These are phyloP conservation scores for Drosophila pandora DNA, from an alignment of 1,140 invertebrate species.

Conservation along the genomic window DNA sequence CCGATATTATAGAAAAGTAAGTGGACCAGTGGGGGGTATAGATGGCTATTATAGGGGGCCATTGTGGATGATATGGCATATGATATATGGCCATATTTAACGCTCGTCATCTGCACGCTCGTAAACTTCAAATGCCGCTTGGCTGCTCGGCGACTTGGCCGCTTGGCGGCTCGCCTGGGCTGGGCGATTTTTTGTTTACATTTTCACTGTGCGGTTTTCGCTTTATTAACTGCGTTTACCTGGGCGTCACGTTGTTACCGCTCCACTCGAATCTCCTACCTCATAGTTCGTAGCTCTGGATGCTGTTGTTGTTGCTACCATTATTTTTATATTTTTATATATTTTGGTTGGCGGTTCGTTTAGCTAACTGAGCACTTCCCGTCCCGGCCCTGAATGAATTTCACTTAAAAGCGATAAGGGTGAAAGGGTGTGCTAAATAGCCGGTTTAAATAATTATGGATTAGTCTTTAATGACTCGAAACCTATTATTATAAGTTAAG, in stretches of 20 bases:
- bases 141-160: constrained; percentile 13
- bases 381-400: constrained; percentile 63
- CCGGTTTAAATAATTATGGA: neutral
- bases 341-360: constrained; percentile 21
- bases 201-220: constrained; percentile 78
- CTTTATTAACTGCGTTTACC: constrained; percentile 74
- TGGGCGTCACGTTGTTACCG: constrained; percentile 57
- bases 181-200: constrained; percentile 70
- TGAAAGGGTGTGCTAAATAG: neutral
- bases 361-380: constrained; percentile 28
- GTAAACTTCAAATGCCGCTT: constrained; percentile 41
- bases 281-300: constrained; percentile 6
- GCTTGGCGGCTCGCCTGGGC: neutral
- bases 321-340: neutral
- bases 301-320: constrained; percentile 19
- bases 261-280: constrained; percentile 6
- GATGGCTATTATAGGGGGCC: constrained; percentile 4
- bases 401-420: constrained; percentile 54
- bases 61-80: constrained; percentile 54
- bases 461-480: neutral
- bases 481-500: neutral
- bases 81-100: constrained; percentile 24
- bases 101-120: constrained; percentile 48
- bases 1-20: constrained; percentile 83
- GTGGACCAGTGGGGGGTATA: constrained; percentile 21